Percentiles rank a stretch among this genome's conserved stretches.
phyloP scores from a whole-genome alignment of 2,797 vertebrate genomes.

The Nyctalus aviator region DNA sequence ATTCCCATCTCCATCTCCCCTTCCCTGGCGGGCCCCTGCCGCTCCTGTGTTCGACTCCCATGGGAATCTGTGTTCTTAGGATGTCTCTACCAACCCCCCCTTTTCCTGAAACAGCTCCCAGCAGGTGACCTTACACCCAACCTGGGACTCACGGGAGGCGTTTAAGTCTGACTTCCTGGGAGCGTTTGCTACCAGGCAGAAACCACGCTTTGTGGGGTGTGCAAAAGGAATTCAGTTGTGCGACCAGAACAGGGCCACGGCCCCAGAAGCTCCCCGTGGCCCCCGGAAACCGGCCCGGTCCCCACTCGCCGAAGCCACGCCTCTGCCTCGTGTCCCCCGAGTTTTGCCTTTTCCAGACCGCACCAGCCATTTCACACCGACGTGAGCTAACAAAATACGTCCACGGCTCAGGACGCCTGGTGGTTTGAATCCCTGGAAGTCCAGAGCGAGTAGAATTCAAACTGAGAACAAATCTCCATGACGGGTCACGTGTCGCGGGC shows the following conservation, averaged over 20 bases:
- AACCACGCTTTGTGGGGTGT: background rate
- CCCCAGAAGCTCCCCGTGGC: background rate
- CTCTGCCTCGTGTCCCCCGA: background rate
- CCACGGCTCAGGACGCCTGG: background rate
- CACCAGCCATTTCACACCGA: background rate
- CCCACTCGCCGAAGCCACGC: background rate
- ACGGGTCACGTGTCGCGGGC: background rate
- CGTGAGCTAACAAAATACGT: background rate
- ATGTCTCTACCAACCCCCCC: background rate
- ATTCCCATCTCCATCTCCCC: background rate
- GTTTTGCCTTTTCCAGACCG: background rate
- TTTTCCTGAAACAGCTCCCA: background rate
- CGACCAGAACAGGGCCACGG: background rate
- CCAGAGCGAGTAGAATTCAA: background rate
- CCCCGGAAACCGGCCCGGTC: accelerated
- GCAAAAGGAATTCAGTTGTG: background rate
- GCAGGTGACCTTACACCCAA: background rate
- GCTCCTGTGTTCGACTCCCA: background rate
- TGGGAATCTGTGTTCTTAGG: background rate
- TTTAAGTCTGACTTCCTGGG: background rate
- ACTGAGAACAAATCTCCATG: background rate
- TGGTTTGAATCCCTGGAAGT: constrained; percentile 5
- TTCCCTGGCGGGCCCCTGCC: too few species aligned
- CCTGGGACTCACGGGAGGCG: background rate
- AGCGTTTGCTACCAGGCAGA: background rate